phyloP scores from a whole-genome alignment of 2,113 vertebrate genomes.

The Hoplias malabaricus region DNA sequence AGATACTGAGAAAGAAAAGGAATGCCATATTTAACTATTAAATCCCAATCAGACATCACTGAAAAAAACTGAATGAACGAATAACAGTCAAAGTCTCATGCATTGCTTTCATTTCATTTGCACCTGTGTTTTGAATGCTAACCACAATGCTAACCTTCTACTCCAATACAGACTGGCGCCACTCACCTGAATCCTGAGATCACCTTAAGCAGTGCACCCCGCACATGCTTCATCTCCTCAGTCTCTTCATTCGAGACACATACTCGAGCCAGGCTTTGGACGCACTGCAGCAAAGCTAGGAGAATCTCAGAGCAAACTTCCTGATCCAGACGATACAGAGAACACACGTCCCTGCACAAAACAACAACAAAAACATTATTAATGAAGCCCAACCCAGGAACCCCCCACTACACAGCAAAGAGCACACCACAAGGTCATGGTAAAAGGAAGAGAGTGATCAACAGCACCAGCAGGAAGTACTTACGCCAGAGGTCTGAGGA shows the following conservation, averaged over 20 bases:
- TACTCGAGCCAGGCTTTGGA: constrained; percentile 72
- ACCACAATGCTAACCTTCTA: neutral
- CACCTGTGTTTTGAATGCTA: too few species aligned
- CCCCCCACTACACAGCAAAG: too few species aligned
- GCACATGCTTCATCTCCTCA: constrained; percentile 72
- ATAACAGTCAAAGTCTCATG: too few species aligned
- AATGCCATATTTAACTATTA: neutral
- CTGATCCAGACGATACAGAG: constrained; percentile 88
- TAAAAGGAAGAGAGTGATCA: too few species aligned
- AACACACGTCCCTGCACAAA: constrained; percentile 79
- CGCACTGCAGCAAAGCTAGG: constrained; percentile 74
- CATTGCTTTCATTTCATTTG: too few species aligned
- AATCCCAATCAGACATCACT: neutral
- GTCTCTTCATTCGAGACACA: constrained; percentile 52
- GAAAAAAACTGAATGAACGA: too few species aligned
- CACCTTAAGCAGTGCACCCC: constrained; percentile 81
- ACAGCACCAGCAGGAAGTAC: constrained; percentile 44
- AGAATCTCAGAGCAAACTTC: constrained; percentile 85
- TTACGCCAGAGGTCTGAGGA: constrained; percentile 88
- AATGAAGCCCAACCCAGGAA: too few species aligned
- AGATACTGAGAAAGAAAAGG: constrained; percentile 71
- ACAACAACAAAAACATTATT: neutral
- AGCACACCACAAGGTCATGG: too few species aligned
- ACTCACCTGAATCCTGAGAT: constrained; percentile 88
- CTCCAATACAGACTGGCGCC: neutral